Evolutionary conservation across 2,113 vertebrate genomes (phyloP).

Genomic region (Nerophis lumbriciformis): DNA sequence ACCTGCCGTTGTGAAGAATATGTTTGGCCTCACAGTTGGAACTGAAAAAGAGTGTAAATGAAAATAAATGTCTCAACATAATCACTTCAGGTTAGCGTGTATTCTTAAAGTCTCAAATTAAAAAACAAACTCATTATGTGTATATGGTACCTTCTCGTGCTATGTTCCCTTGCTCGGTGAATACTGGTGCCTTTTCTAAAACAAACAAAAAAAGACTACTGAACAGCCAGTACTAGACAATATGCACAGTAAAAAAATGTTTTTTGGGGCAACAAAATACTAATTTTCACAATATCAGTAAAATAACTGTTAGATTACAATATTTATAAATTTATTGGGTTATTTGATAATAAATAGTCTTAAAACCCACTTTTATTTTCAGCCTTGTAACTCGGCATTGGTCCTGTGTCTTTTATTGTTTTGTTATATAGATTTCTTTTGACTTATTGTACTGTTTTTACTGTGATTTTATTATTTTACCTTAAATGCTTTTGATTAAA

Average conservation of each 20-base stretch:
- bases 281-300: too few relatives aligned
- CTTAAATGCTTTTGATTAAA: too few relatives aligned
- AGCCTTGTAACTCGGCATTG: too few relatives aligned
- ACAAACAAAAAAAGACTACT: slow-evolving; percentile 4
- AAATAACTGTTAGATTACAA: too few relatives aligned
- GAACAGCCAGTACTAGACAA: not conserved
- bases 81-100: not conserved
- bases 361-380: too few relatives aligned
- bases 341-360: too few relatives aligned
- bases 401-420: too few relatives aligned
- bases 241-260: not conserved
- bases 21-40: slow-evolving; percentile 51
- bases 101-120: not conserved
- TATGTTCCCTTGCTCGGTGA: slow-evolving; percentile 42
- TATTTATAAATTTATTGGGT: too few relatives aligned
- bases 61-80: slow-evolving; percentile 1
- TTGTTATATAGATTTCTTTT: too few relatives aligned
- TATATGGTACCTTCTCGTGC: slow-evolving; percentile 56
- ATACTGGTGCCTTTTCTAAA: slow-evolving; percentile 56
- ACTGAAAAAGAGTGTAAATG: slow-evolving; percentile 43
- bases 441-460: too few relatives aligned
- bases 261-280: too few relatives aligned
- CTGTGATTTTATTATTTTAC: too few relatives aligned
- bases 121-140: not conserved
- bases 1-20: slow-evolving; percentile 58